Conservation (phyloP, 2,888 invertebrate genomes). For the Adelognathus sp. region DNA sequence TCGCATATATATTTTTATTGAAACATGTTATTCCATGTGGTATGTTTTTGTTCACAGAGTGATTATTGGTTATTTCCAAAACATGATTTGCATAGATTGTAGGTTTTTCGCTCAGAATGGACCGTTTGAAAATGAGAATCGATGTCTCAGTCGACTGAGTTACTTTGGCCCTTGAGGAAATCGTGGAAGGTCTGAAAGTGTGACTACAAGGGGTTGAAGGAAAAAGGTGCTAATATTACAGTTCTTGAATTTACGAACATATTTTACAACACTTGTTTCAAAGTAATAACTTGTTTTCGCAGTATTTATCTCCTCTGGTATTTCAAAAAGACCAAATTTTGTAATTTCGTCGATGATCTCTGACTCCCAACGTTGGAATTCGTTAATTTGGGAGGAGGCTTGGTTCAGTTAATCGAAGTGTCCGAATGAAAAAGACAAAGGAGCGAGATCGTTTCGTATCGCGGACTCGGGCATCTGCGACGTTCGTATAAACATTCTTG, state of each 20-base stretch:
- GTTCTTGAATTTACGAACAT: no score
- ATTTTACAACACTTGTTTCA: neutral
- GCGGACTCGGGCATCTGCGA: slow-evolving; percentile 14
- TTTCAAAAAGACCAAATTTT: neutral
- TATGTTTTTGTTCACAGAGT: no score
- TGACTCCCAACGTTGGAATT: neutral
- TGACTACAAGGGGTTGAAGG: neutral
- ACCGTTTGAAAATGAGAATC: no score
- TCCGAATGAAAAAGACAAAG: neutral
- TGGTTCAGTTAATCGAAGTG: neutral
- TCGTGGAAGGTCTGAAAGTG: no score
- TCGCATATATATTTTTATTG: no score
- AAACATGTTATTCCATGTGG: no score
- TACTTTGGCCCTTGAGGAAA: no score
- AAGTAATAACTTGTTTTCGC: neutral
- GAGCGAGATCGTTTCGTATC: neutral
- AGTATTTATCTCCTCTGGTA: neutral
- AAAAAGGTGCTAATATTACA: neutral
- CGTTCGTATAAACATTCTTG: slow-evolving; percentile 16
- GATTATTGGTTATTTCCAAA: no score
- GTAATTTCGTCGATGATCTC: neutral
- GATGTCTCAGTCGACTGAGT: no score
- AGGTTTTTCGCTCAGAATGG: no score
- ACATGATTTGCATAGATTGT: no score
- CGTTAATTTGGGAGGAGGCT: neutral